phyloP scores from a whole-genome alignment of 2,888 invertebrate genomes.

The Alviniconcha strummeri region DNA sequence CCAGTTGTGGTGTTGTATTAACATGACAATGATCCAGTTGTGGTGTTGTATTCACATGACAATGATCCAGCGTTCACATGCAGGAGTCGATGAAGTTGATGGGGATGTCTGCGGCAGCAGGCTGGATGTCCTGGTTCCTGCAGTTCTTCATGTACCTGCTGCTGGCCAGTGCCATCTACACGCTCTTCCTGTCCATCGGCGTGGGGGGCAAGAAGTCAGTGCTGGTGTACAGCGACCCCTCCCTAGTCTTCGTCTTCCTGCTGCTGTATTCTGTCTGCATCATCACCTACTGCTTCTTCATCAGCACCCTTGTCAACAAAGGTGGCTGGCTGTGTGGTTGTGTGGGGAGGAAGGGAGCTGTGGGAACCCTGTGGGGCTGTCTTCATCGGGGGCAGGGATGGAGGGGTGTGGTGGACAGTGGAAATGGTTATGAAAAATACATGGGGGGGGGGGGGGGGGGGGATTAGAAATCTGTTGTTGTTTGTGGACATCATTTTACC shows the following conservation, averaged over 20 bases:
- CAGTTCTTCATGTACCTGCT: constrained; percentile 83
- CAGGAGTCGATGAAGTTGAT: constrained; percentile 94
- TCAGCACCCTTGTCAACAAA: constrained; percentile 87
- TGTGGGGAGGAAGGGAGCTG: not conserved
- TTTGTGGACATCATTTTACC: not conserved
- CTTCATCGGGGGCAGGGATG: not conserved
- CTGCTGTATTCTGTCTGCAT: constrained; percentile 82
- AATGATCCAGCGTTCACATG: not conserved
- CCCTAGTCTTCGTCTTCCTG: constrained; percentile 82
- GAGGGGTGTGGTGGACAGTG: not conserved
- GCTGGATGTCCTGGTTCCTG: constrained; percentile 90
- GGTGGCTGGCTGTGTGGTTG: constrained; percentile 60
- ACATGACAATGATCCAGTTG: too few species aligned
- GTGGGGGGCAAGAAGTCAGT: constrained; percentile 53
- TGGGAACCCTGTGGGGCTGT: not conserved
- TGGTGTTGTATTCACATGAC: too few species aligned
- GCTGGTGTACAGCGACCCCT: constrained; percentile 76
- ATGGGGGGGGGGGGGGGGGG: not conserved
- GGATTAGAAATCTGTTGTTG: not conserved
- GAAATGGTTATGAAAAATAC: not conserved
- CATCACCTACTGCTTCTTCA: constrained; percentile 86
- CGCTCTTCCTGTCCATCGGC: constrained; percentile 64
- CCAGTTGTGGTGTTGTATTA: too few species aligned
- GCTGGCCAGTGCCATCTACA: constrained; percentile 77
- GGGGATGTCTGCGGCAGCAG: constrained; percentile 87